A percentile compares a stretch with the other conserved stretches of the same genome.
These are phyloP conservation scores for Meteorus cinctellus DNA, from an alignment of 2,888 invertebrate species.

Conservation along the genomic window DNA sequence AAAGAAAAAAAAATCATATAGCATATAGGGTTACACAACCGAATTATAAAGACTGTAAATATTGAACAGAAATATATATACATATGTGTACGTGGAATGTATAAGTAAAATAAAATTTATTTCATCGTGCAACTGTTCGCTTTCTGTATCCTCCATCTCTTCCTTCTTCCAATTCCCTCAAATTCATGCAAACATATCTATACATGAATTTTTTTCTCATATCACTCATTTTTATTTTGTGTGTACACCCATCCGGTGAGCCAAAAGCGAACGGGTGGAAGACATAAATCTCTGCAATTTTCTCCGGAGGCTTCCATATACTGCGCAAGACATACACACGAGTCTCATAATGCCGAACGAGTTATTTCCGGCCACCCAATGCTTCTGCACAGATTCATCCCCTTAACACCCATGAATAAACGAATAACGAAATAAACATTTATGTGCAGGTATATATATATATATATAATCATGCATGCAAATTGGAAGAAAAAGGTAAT, in stretches of 20 bases:
- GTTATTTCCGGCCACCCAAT: conserved; percentile 49
- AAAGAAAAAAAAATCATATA: conserved; percentile 15
- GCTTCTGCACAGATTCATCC: conserved; percentile 5
- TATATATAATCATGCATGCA: not conserved
- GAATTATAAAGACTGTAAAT: conserved; percentile 48
- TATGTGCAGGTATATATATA: too few relatives aligned
- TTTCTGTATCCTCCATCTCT: not conserved
- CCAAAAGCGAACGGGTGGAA: conserved; percentile 37
- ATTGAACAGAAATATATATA: conserved; percentile 50
- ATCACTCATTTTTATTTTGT: conserved; percentile 18
- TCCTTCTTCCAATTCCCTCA: not conserved
- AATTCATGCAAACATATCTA: not conserved
- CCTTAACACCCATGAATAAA: conserved; percentile 5
- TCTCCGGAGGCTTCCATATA: conserved; percentile 13
- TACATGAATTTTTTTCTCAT: conserved; percentile 17
- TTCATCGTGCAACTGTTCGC: conserved; percentile 15
- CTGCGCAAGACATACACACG: not conserved
- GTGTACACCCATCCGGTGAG: conserved; percentile 19
- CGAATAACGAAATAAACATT: conserved; percentile 17
- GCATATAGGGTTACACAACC: conserved; percentile 19
- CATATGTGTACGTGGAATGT: conserved; percentile 38
- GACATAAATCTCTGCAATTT: conserved; percentile 52
- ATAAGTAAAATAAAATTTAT: conserved; percentile 32
- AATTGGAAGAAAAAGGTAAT: not conserved
- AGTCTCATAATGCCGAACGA: conserved; percentile 26